Base-by-base conservation (phyloP, 1,140 invertebrate genomes). In the Ceratina calcarata region DNA sequence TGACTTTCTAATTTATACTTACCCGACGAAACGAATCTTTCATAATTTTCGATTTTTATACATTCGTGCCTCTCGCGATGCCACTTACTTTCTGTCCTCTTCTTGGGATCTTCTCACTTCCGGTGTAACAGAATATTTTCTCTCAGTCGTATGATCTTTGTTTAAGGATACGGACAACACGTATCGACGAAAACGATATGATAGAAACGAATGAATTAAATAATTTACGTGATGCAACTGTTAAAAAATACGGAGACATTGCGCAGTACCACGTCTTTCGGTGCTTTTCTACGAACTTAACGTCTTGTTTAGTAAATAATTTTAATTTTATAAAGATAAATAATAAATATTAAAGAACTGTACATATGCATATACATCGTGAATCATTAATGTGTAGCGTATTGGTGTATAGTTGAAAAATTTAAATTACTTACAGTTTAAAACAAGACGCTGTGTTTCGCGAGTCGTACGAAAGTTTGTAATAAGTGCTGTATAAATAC, bases 291-390 rank as follows among this genome's bases (percentile, higher is more conserved):
- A 91, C 84, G 77, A 80, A 86, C 7, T 22, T 58, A 57, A 57
- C 32, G 82, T 89, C 83, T 86, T 86, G 83, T 91, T 90, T 89
- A 82, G 86, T 84, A 80, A 88, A 89, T 91, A 91, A 83, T 89
- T 88, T 89, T 89, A 90, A 83, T 89, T 91, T 91, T 91, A 89
- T 58, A 27, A 68, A 68, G 51, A 51, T 68, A 68, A 53, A 6
- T 68, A 68, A 68, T 13, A 16, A 16, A 57, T 67, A 67, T 60
- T 90, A 72, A 78, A 84, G 84, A 80, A 84, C 81, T 85, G 72
- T 83, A 86, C 67, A 83, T 91, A 86, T 90, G 88, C 77, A 90
- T 90, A 85, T 76, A 89, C 10, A 45, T 45, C 27, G 53, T 82
- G 84, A 86, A 87, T 71, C 86, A 4, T 32, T 32, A 32, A 1